phyloP scores from a whole-genome alignment of 2,888 invertebrate species.

The Meganola albula region DNA sequence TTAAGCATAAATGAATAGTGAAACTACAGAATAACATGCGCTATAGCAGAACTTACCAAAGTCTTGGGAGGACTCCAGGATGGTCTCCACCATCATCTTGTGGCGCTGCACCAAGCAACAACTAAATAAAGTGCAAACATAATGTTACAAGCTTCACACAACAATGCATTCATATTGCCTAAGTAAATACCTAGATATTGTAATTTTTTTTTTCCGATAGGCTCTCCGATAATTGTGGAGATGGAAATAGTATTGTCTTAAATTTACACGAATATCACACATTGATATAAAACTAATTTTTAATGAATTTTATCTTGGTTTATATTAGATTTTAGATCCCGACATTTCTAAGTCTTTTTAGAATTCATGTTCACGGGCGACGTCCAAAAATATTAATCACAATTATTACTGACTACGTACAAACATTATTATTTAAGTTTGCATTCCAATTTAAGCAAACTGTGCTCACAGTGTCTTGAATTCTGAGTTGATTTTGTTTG shows the following conservation, averaged over 20 bases:
- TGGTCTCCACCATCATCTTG: conserved; percentile 74
- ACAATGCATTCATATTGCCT: conserved; percentile 2
- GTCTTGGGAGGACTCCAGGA: conserved; percentile 71
- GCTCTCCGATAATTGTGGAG: neutral
- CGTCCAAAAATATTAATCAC: too few relatives aligned
- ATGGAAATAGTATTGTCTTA: too few relatives aligned
- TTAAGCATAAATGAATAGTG: too few relatives aligned
- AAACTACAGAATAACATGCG: neutral
- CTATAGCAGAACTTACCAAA: conserved; percentile 56
- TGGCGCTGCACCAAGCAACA: conserved; percentile 37
- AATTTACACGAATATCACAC: neutral
- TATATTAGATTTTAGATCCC: neutral
- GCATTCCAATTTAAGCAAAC: too few relatives aligned
- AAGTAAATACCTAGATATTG: neutral
- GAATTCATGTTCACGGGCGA: too few relatives aligned
- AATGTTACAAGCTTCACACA: conserved; percentile 26
- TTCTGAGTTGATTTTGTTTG: too few relatives aligned
- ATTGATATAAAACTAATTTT: neutral
- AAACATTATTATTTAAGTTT: too few relatives aligned
- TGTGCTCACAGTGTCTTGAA: too few relatives aligned
- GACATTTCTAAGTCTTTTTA: too few relatives aligned
- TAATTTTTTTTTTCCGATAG: neutral
- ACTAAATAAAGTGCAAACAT: conserved; percentile 47
- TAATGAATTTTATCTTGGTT: neutral
- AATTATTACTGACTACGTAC: too few relatives aligned